Evolutionary conservation across 2,113 vertebrate species (phyloP).

Genomic region (Sprattus sprattus): DNA sequence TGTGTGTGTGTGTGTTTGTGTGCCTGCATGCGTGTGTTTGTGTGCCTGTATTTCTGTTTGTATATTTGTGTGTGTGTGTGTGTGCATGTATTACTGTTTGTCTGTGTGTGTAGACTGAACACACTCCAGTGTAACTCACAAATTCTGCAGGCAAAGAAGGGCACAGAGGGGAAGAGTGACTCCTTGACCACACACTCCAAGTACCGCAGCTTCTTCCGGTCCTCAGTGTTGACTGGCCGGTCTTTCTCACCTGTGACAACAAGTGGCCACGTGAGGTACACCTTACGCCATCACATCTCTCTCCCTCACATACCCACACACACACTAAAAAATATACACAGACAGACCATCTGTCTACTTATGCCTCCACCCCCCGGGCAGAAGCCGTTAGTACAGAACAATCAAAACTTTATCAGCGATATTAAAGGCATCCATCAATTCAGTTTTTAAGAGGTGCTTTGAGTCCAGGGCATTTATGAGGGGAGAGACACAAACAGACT

Average conservation of each 20-base stretch:
- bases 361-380: neutral
- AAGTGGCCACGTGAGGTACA: neutral
- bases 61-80: conserved; percentile 10
- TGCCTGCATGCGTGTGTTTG: neutral
- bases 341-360: neutral
- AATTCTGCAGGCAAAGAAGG: conserved; percentile 82
- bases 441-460: neutral
- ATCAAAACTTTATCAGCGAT: neutral
- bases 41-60: conserved; percentile 15
- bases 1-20: neutral
- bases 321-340: neutral
- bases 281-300: too few relatives aligned
- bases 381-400: neutral
- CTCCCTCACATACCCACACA: neutral
- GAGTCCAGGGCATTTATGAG: neutral
- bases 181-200: conserved; percentile 94
- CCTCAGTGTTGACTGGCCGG: conserved; percentile 70
- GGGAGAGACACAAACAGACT: neutral
- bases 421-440: neutral
- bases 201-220: conserved; percentile 87
- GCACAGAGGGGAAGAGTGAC: conserved; percentile 88
- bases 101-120: neutral
- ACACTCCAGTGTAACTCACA: too few relatives aligned
- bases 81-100: neutral
- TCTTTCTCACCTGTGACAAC: conserved; percentile 72